Percentiles rank a stretch among this genome's conserved stretches.
These are phyloP conservation scores for Raja brachyura DNA, from an alignment of 2,113 vertebrate species.

Conservation along the genomic window DNA sequence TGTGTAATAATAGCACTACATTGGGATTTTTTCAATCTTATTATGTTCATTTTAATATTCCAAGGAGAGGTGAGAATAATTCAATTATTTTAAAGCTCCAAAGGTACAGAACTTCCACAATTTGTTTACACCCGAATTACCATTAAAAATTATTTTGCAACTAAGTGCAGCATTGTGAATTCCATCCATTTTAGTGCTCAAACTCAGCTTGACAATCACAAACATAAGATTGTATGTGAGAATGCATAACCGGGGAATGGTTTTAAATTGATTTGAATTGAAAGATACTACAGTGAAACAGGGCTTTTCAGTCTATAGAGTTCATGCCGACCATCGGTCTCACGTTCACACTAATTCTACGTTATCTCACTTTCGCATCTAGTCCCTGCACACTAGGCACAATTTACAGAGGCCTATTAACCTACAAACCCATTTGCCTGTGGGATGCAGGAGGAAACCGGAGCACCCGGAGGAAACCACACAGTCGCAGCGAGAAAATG, in stretches of 20 bases:
- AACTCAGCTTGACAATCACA: neutral
- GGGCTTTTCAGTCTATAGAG: too few relatives aligned
- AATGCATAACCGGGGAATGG: neutral
- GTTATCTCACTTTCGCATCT: too few relatives aligned
- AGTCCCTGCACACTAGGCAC: too few relatives aligned
- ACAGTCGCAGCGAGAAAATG: too few relatives aligned
- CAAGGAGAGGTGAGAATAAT: neutral
- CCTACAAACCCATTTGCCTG: too few relatives aligned
- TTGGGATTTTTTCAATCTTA: neutral
- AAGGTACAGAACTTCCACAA: neutral
- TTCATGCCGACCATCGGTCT: too few relatives aligned
- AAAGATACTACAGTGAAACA: too few relatives aligned
- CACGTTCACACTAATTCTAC: too few relatives aligned
- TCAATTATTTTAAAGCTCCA: neutral
- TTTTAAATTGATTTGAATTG: neutral
- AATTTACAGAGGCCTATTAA: too few relatives aligned
- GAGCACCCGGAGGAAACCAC: too few relatives aligned
- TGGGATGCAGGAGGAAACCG: too few relatives aligned
- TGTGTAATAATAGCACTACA: neutral
- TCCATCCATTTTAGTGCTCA: neutral
- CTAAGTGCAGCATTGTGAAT: neutral
- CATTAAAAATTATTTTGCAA: neutral
- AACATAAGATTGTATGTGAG: neutral
- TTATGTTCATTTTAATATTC: neutral
- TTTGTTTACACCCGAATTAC: neutral